Conservation (phyloP, 92 coral and sea anemone genomes). For the Umimayanthus kanabou region DNA sequence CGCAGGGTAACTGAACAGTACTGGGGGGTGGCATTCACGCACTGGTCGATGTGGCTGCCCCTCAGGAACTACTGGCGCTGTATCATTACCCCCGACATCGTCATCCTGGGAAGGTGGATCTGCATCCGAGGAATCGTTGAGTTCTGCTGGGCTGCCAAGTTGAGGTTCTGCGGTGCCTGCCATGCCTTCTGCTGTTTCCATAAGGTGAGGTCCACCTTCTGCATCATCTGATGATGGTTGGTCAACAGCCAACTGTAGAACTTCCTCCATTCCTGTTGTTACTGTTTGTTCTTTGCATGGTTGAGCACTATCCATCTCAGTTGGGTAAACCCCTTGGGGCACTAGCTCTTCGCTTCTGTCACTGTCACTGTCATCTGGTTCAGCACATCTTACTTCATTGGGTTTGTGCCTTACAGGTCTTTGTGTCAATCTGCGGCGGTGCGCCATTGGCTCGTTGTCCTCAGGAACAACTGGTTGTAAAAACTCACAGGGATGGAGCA, state of each 20-base stretch:
- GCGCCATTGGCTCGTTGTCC: too few relatives aligned
- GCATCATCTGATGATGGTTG: slow-evolving; percentile 1
- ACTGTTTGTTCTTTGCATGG: background rate
- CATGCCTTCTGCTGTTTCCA: slow-evolving; percentile 13
- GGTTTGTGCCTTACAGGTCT: too few relatives aligned
- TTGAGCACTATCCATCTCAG: background rate
- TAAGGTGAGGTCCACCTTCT: slow-evolving; percentile 6
- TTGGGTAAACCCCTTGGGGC: background rate
- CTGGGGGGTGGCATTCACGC: too few relatives aligned
- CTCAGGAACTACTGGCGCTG: background rate
- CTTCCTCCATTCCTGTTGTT: background rate
- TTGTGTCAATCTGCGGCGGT: slow-evolving; percentile 1
- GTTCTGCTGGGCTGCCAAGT: slow-evolving; percentile 1
- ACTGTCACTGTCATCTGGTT: too few relatives aligned
- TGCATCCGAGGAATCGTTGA: slow-evolving; percentile 1
- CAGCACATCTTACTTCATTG: too few relatives aligned
- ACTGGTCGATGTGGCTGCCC: too few relatives aligned
- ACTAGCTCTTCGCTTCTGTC: background rate
- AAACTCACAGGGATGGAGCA: too few relatives aligned
- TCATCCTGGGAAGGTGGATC: background rate
- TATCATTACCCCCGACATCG: background rate
- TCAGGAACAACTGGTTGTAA: too few relatives aligned
- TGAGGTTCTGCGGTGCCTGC: too few relatives aligned
- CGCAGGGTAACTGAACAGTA: too few relatives aligned
- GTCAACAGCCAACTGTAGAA: background rate